Percentiles rank a stretch among this genome's conserved stretches.
Conservation (phyloP, 2,113 vertebrate genomes). For the Macrotus californicus region DNA sequence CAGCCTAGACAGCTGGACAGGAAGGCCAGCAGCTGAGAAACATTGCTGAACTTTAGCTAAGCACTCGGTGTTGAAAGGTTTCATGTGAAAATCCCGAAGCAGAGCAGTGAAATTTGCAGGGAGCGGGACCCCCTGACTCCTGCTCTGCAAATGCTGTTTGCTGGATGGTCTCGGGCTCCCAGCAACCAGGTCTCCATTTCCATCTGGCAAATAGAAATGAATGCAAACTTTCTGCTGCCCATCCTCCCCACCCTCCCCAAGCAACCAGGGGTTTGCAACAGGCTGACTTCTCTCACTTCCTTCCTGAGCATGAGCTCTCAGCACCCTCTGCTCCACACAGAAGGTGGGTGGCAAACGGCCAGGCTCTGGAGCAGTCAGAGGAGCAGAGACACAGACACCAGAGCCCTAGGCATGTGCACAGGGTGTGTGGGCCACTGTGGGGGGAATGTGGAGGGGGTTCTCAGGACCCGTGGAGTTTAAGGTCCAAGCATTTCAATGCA, state of each 20-base stretch:
- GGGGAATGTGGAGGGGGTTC: accelerated
- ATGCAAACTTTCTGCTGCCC: background rate
- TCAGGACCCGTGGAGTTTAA: background rate
- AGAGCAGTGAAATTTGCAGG: background rate
- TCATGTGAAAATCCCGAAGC: background rate
- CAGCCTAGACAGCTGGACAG: background rate
- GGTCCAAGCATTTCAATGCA: background rate
- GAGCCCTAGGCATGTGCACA: background rate
- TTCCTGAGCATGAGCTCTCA: background rate
- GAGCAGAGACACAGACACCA: background rate
- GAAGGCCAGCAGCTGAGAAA: background rate
- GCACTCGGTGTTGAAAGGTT: slow-evolving; percentile 18
- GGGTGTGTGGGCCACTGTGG: background rate
- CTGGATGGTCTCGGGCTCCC: background rate
- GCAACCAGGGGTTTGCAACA: background rate
- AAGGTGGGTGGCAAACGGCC: background rate
- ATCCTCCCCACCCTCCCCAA: background rate
- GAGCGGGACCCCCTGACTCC: background rate
- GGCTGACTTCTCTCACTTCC: slow-evolving; percentile 56
- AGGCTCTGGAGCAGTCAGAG: background rate
- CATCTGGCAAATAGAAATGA: background rate
- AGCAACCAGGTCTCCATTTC: background rate
- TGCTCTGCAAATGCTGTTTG: background rate
- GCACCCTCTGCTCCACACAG: background rate
- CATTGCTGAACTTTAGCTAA: background rate